Evolutionary conservation across 2,888 invertebrate genomes (phyloP), one percentile per base, ranked within the genome.

Genomic region (Salticus scenicus): DNA sequence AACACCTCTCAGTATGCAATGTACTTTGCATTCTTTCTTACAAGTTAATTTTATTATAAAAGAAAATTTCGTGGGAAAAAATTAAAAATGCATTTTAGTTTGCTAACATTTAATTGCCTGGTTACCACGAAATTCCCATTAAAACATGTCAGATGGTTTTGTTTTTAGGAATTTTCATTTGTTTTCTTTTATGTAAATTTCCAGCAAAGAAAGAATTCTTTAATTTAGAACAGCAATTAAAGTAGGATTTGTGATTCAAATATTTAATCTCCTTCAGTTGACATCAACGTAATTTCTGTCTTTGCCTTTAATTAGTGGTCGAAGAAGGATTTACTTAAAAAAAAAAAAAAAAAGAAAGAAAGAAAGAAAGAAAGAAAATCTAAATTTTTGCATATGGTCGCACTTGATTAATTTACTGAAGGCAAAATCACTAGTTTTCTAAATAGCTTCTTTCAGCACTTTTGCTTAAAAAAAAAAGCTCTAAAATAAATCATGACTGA

Each of bases 221-320:
- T 84, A 77, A 84, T 77, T 84, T 84, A 84, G 77, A 84, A 77
- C 73, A 77, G 77, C 77, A 84, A 84, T 84, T 84, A 84, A 78
- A 77, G 77, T 69, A 37, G 77, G 83, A 84, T 84, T 84, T 77
- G 77, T 63, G 73, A 84, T 73, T 28, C 77, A 72, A 73, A 69
- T 72, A 72, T 57, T 69, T 84, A 84, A 84, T 72, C 83, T 84
- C 67, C 28, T 72, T 28, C 27, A 69, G 51, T 51, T 76, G 72
- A 73, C 66, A 57, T 27, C 27, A 27, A 27, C 67, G 57, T 84
- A 84, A 84, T 84, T 82, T 84, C 51, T 27, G 51, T 37, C 30
- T 24, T 71, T 76, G 72, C 37, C 83, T 78, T 84, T 78, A 84
- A 84, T 84, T 84, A 84, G 83, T 67, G 83, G 83, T 78, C 73